Conservation (phyloP, 2,888 invertebrate species). For the Odontocerum albicorne region DNA sequence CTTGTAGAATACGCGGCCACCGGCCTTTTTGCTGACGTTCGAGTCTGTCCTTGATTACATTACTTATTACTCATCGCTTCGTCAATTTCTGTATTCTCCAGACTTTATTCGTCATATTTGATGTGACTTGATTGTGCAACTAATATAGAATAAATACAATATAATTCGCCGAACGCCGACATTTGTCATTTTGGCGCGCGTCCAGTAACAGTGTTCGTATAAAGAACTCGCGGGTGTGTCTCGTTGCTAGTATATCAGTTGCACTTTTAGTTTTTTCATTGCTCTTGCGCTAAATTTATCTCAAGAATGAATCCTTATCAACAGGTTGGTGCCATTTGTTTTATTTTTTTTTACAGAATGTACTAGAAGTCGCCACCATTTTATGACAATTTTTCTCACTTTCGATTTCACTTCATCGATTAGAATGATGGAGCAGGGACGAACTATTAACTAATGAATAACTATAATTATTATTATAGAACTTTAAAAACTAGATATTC, state of each 20-base stretch:
- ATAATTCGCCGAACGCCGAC: not conserved
- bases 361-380: too few species aligned
- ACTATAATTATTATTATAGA: too few species aligned
- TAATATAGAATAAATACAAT: not conserved
- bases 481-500: too few species aligned
- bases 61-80: slow-evolving; percentile 6
- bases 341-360: too few species aligned
- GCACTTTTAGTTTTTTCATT: too few species aligned
- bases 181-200: slow-evolving; percentile 5
- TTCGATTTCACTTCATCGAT: too few species aligned
- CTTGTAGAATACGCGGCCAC: not conserved
- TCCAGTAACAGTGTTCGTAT: slow-evolving; percentile 5
- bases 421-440: too few species aligned
- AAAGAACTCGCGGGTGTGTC: slow-evolving; percentile 14
- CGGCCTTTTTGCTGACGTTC: slow-evolving; percentile 8
- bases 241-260: not conserved
- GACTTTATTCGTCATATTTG: slow-evolving; percentile 10
- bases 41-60: slow-evolving; percentile 1
- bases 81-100: slow-evolving; percentile 10
- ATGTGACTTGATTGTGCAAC: not conserved
- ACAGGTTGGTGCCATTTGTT: slow-evolving; percentile 43
- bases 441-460: too few species aligned
- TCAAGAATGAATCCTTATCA: slow-evolving; percentile 52
- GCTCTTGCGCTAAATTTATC: not conserved
- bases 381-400: too few species aligned